Evolutionary conservation across 2,113 vertebrate species (phyloP), one percentile per base, ranked within the genome.

Genomic region (Cynopterus brachyotis): DNA sequence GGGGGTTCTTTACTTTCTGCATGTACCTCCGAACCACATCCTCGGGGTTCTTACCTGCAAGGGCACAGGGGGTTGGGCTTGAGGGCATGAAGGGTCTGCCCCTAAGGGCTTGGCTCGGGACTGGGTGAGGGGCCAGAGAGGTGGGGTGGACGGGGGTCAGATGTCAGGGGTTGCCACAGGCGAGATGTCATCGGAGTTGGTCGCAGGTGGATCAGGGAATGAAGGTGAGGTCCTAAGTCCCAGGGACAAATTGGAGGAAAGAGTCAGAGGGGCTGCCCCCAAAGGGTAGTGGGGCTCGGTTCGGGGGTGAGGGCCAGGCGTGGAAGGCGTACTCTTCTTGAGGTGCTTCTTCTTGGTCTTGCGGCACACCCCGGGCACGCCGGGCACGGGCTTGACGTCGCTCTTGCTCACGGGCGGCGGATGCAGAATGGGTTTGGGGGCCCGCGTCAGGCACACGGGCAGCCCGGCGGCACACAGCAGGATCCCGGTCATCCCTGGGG

Each of bases 341-440:
- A 99, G 99, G 92, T 99, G 99, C 96, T 99, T 99, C 94, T 99
- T 99, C 97, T 99, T 99, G 95, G 99, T 99, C 98, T 99, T 99
- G 98, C 99, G 99, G 91, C 99, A 99, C 98, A 99, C 99, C 80
- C 99, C 99, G 0, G 98, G 99, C 96, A 99, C 98, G 2, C 99
- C 99, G 0, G 99, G 99, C 84, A 99, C 99, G 0, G 99, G 99
- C 97, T 99, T 99, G 98, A 99, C 99, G 97, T 99, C 99, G 0
- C 99, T 99, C 98, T 99, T 99, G 98, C 98, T 99, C 98, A 99
- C 99, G 2, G 99, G 99, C 0, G 99, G 99, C 0, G 99, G 99
- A 98, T 99, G 99, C 96, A 99, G 98, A 85, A 99, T 99, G 94
- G 99, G 99, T 82, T 99, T 99, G 53, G 99, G 99, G 35, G 99